phyloP scores from a whole-genome alignment of 2,113 vertebrate species.

The Mustela lutreola region DNA sequence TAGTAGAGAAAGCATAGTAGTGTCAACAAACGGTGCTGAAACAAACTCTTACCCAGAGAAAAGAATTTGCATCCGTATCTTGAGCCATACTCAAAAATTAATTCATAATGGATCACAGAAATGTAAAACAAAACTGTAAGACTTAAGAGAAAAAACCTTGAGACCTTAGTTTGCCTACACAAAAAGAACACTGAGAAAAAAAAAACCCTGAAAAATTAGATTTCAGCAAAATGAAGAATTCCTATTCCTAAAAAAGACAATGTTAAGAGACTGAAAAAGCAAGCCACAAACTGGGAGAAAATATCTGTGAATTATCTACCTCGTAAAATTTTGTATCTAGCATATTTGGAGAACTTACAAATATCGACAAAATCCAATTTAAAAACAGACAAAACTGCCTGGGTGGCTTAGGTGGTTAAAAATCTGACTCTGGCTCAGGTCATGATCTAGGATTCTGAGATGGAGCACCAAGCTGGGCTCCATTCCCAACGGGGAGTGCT shows the following conservation, averaged over 20 bases:
- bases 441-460: not conserved
- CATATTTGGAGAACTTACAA: slow-evolving; percentile 10
- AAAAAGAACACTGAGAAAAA: not conserved
- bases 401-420: not conserved
- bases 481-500: not conserved
- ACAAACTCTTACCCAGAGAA: not conserved
- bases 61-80: not conserved
- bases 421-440: not conserved
- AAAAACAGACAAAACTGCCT: not conserved
- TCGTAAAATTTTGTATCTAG: not conserved
- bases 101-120: not conserved
- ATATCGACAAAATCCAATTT: not conserved
- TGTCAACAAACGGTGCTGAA: not conserved
- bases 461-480: not conserved
- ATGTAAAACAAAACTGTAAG: not conserved
- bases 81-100: not conserved
- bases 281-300: not conserved
- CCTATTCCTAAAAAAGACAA: not conserved
- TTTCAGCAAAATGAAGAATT: not conserved
- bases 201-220: not conserved
- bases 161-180: not conserved
- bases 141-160: not conserved
- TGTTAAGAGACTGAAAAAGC: not conserved
- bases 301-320: not conserved
- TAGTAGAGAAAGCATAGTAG: not conserved